Evolutionary conservation across 2,797 vertebrate species (phyloP).

Genomic region (Alfaro cultratus): DNA sequence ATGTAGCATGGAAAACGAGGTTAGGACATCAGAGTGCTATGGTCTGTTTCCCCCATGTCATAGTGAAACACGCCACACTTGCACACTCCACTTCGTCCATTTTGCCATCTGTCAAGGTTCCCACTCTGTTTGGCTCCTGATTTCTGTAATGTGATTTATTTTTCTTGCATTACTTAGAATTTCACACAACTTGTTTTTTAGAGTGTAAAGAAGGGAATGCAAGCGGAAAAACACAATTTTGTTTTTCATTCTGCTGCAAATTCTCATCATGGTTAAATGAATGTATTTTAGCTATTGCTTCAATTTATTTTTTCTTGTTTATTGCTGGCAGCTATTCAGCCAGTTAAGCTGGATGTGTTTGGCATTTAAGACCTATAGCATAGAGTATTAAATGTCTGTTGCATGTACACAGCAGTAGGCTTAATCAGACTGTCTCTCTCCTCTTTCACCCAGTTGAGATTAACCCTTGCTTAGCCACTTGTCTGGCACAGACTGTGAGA

Average conservation of each 20-base stretch:
- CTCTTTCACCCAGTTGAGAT: conserved; percentile 60
- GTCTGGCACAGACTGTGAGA: conserved; percentile 73
- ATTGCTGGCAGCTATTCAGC: conserved; percentile 13
- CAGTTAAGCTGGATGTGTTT: conserved; percentile 27
- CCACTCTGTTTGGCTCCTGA: conserved; percentile 35
- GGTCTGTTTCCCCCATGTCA: conserved; percentile 71
- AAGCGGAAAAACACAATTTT: conserved; percentile 31
- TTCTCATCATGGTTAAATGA: conserved; percentile 45
- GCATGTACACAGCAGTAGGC: conserved; percentile 35
- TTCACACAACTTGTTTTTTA: conserved; percentile 49
- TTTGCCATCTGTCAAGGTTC: conserved; percentile 24
- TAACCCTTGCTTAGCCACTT: conserved; percentile 70
- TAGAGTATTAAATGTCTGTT: conserved; percentile 44
- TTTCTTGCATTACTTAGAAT: conserved; percentile 54
- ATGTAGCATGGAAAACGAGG: conserved; percentile 67
- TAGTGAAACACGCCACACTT: conserved; percentile 22
- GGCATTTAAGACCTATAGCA: conserved; percentile 40
- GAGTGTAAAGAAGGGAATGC: conserved; percentile 30
- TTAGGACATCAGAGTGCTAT: conserved; percentile 52
- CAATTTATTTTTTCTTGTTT: conserved; percentile 19
- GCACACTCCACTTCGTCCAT: conserved; percentile 31
- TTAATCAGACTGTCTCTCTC: conserved; percentile 48
- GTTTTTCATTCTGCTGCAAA: conserved; percentile 32
- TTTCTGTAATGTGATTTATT: conserved; percentile 51
- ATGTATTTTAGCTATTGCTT: conserved; percentile 35